Evolutionary conservation across 2,888 invertebrate genomes (phyloP).

Genomic region (Oxycera nigricornis): DNA sequence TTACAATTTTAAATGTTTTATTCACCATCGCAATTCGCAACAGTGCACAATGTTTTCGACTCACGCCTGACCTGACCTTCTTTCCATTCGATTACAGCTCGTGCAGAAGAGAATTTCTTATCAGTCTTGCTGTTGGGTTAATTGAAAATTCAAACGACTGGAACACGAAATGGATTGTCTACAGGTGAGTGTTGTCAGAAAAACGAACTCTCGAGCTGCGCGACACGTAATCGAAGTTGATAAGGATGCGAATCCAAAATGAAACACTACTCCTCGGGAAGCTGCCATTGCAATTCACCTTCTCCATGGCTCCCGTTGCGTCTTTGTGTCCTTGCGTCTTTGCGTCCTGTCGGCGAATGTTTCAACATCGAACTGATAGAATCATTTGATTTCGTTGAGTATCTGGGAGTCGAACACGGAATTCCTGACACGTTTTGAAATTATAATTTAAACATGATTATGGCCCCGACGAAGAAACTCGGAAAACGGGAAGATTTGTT

Average conservation of each 20-base stretch:
- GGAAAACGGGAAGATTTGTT: no score
- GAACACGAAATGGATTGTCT: slow-evolving; percentile 8
- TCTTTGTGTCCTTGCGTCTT: neutral
- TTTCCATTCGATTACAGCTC: no score
- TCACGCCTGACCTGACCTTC: no score
- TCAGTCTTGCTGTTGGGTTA: neutral
- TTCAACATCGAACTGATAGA: neutral
- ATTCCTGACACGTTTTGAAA: slow-evolving; percentile 37
- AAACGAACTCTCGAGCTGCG: neutral
- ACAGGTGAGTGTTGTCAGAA: neutral
- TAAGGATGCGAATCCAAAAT: slow-evolving; percentile 11
- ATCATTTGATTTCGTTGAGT: neutral
- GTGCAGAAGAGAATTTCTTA: neutral
- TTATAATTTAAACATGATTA: slow-evolving; percentile 39
- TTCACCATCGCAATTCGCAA: neutral
- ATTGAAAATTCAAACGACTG: slow-evolving; percentile 25
- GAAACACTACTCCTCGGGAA: neutral
- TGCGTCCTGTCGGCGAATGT: no score
- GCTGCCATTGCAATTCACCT: neutral
- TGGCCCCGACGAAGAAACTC: neutral
- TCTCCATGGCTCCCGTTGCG: neutral
- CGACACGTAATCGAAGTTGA: slow-evolving; percentile 33
- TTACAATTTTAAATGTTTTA: no score
- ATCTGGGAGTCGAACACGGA: neutral
- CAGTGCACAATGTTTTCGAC: neutral